phyloP scores from a whole-genome alignment of 2,797 vertebrate species.

The Poecilia gillii region DNA sequence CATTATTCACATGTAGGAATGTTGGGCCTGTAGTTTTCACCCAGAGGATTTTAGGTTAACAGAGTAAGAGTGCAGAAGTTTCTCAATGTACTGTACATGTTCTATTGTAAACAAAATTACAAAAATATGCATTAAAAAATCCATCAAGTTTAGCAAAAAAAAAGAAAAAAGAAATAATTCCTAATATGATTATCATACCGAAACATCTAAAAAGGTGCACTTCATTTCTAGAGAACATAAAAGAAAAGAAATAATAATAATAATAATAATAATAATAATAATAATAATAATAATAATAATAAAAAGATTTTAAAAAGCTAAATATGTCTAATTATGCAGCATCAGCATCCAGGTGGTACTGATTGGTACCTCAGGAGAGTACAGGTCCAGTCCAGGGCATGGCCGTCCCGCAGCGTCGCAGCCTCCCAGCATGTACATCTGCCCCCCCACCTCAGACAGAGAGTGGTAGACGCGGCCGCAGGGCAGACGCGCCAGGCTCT shows the following conservation, averaged over 20 bases:
- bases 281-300: too few relatives aligned
- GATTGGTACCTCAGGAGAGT: conserved; percentile 86
- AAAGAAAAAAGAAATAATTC: too few relatives aligned
- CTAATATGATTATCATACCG: too few relatives aligned
- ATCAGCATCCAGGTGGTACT: background rate
- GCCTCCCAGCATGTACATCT: conserved; percentile 93
- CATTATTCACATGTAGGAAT: background rate
- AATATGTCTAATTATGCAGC: background rate
- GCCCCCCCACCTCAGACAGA: conserved; percentile 89
- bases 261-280: too few relatives aligned
- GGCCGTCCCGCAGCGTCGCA: conserved; percentile 90
- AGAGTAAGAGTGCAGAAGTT: background rate
- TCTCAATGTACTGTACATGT: background rate
- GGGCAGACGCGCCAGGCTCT: conserved; percentile 87
- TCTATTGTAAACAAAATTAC: background rate
- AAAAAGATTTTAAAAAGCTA: too few relatives aligned
- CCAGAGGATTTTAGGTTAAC: background rate
- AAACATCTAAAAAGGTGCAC: too few relatives aligned
- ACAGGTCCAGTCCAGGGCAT: conserved; percentile 88
- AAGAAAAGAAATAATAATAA: background rate
- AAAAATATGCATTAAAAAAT: too few relatives aligned
- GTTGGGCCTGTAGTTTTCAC: background rate
- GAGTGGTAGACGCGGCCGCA: conserved; percentile 92
- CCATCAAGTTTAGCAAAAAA: too few relatives aligned
- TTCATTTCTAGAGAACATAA: background rate